phyloP scores from a whole-genome alignment of 2,888 invertebrate species.

The Metallyticus violacea region DNA sequence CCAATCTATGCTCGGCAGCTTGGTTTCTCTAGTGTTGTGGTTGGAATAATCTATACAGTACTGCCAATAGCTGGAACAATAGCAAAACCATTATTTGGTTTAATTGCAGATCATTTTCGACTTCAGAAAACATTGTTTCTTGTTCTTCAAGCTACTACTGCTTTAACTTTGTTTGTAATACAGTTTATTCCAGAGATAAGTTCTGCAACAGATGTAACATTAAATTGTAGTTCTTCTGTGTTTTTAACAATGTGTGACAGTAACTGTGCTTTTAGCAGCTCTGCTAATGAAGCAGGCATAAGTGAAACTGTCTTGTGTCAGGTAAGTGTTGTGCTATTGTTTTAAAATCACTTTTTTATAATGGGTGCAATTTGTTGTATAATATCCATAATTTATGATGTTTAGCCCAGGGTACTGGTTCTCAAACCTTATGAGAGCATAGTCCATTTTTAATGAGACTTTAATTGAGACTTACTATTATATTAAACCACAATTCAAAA shows the following conservation, averaged over 20 bases:
- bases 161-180: constrained; percentile 66
- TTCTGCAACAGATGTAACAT: constrained; percentile 51
- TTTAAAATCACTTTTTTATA: background rate
- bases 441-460: too few species aligned
- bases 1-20: constrained; percentile 71
- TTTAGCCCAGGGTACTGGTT: too few species aligned
- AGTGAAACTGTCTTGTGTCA: background rate
- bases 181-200: constrained; percentile 67
- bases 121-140: constrained; percentile 75
- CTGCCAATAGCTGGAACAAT: constrained; percentile 76
- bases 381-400: too few species aligned
- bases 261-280: background rate
- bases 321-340: background rate
- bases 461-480: too few species aligned
- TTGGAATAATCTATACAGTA: constrained; percentile 75
- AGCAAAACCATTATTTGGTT: constrained; percentile 79
- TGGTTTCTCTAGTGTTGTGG: constrained; percentile 73
- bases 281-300: background rate
- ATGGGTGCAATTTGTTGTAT: background rate
- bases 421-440: too few species aligned
- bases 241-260: constrained; percentile 56
- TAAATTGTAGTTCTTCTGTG: constrained; percentile 59
- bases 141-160: constrained; percentile 66
- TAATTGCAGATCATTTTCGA: constrained; percentile 72
- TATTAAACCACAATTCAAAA: too few species aligned